phyloP scores from a whole-genome alignment of 2,113 vertebrate genomes.

The Hippocampus guttulatus region DNA sequence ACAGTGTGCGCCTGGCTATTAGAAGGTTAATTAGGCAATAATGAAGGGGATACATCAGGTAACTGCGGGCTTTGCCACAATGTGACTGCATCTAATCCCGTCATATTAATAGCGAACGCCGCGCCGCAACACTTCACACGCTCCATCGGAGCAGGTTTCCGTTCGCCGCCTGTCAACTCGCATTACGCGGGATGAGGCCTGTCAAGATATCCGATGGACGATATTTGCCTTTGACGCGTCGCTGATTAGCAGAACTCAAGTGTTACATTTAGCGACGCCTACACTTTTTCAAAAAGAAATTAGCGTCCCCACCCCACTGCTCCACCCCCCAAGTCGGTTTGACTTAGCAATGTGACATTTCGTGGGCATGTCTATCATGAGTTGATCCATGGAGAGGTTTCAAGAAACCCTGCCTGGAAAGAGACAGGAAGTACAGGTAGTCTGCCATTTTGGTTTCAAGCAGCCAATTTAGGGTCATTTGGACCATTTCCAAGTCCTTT shows the following conservation, averaged over 20 bases:
- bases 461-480: too few species aligned
- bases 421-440: too few species aligned
- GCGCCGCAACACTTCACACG: conserved; percentile 70
- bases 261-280: conserved; percentile 60
- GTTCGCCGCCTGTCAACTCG: conserved; percentile 57
- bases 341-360: neutral
- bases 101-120: conserved; percentile 71
- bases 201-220: conserved; percentile 58
- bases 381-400: too few species aligned
- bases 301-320: too few species aligned
- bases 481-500: too few species aligned
- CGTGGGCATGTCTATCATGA: neutral
- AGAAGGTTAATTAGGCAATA: conserved; percentile 87
- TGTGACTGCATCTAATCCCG: conserved; percentile 76
- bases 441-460: too few species aligned
- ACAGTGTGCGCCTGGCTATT: conserved; percentile 74
- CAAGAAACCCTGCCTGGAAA: too few species aligned
- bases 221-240: conserved; percentile 55
- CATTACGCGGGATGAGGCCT: conserved; percentile 67
- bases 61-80: conserved; percentile 72
- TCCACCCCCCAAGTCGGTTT: neutral
- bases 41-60: conserved; percentile 73
- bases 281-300: neutral
- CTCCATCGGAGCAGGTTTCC: conserved; percentile 63
- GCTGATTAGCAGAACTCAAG: conserved; percentile 61